Base-by-base conservation (phyloP, 2,113 vertebrate genomes). In the Festucalex cinctus region DNA sequence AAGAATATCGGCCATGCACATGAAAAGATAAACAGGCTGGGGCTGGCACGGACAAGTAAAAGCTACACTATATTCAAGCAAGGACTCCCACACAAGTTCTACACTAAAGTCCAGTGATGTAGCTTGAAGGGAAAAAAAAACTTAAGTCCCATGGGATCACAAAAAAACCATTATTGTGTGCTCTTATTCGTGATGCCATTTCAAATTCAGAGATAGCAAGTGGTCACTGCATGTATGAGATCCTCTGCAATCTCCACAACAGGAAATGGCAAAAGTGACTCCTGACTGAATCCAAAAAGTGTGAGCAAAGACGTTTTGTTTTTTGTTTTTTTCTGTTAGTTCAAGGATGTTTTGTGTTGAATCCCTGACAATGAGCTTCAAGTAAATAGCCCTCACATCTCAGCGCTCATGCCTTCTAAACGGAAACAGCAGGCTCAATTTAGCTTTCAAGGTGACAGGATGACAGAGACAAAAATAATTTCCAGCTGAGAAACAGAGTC, bases 11-110 rank as follows among this genome's bases (percentile, higher is more conserved):
- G 4, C 43, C 5, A 3, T 68, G 49, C 63, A 39, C 46, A 26
- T 69, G 56, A 73, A 77, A 76, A 80, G 66, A 65, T 63, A 70
- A 77, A 80, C n/a, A 74, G 35, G 65, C 66, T 57, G 48, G 68
- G 51, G 64, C 63, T 59, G 65, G 74, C 44, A 49, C 66, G n/a
- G 71, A 66, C 65, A 73, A 22, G 66, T 8, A 78, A 74, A 35
- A 16, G 63, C 60, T 74, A 70, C 3, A 4, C 66, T 46, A 51
- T 37, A 68, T 49, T 62, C 43, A 5, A 54, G 24, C 58, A 41
- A 43, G 7, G 6, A 26, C 56, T 67, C 56, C 59, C 35, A 61
- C 41, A 57, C 63, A 43, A 41, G 53, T 60, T 64, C 35, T 19
- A 56, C 62, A 63, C 58, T 57, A 60, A 68, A 37, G 37, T 73